These are phyloP conservation scores for Dermochelys coriacea DNA, from an alignment of 2,797 vertebrate species.

Conservation along the genomic window DNA sequence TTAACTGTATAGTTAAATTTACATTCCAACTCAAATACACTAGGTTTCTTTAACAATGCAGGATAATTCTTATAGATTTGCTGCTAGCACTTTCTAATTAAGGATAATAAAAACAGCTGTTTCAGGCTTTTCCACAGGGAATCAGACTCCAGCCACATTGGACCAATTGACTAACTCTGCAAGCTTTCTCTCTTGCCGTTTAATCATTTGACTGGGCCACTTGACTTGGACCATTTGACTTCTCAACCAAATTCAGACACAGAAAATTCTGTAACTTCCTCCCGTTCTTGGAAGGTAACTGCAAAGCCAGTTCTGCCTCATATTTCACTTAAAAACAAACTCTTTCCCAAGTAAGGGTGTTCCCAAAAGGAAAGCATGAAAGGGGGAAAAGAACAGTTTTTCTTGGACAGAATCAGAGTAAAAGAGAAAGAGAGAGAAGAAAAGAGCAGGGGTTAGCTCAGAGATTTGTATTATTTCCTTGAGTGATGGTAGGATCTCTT, in stretches of 20 bases:
- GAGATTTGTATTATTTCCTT: not conserved
- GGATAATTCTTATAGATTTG: constrained; percentile 24
- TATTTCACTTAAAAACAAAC: not conserved
- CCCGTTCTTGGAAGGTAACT: not conserved
- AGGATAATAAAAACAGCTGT: constrained; percentile 46
- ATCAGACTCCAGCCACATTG: not conserved
- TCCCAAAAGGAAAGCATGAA: not conserved
- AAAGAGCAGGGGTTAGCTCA: not conserved
- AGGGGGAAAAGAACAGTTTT: not conserved
- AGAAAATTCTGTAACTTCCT: constrained; percentile 43
- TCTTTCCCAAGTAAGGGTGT: not conserved
- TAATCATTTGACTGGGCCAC: constrained; percentile 67
- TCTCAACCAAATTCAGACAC: constrained; percentile 30
- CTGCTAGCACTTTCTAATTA: constrained; percentile 18
- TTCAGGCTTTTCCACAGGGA: constrained; percentile 30
- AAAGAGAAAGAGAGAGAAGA: not conserved
- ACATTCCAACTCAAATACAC: not conserved
- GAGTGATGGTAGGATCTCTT: not conserved
- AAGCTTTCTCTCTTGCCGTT: constrained; percentile 51
- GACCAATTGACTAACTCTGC: constrained; percentile 6
- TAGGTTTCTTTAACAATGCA: not conserved
- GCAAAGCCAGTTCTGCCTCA: not conserved
- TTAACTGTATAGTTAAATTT: not conserved
- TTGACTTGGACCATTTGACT: constrained; percentile 62
- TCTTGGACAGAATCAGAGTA: fast-evolving